Evolutionary conservation across 2,797 vertebrate genomes (phyloP).

Genomic region (Steatocranus sp.): DNA sequence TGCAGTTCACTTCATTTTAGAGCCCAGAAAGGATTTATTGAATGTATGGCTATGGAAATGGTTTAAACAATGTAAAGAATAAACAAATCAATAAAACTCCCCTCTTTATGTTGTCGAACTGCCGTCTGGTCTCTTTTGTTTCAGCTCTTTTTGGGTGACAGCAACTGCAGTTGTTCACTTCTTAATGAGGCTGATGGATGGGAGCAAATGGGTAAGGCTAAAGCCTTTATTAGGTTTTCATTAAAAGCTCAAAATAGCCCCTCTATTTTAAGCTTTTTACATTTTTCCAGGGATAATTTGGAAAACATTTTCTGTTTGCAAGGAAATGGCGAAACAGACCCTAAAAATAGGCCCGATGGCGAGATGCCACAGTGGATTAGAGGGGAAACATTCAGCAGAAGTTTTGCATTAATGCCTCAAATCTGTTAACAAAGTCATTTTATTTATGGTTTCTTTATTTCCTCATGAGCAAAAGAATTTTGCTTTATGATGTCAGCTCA

Average conservation of each 20-base stretch:
- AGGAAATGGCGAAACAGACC: not conserved
- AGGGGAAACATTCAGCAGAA: not conserved
- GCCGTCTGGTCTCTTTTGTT: not conserved
- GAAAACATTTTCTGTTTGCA: not conserved
- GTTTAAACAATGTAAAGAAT: constrained; percentile 42
- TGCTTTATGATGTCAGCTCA: not conserved
- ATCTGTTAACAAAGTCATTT: not conserved
- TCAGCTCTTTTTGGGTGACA: not conserved
- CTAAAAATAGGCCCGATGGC: not conserved
- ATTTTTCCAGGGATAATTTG: not conserved
- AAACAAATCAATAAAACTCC: constrained; percentile 63
- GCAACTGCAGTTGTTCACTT: not conserved
- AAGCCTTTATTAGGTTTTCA: not conserved
- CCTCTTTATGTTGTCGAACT: constrained; percentile 65
- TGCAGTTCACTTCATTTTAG: constrained; percentile 9
- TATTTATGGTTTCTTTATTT: not conserved
- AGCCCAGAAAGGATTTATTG: constrained; percentile 36
- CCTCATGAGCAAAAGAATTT: not conserved
- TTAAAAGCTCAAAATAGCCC: not conserved
- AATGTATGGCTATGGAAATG: constrained; percentile 58
- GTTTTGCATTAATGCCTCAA: not conserved
- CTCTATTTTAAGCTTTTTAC: not conserved
- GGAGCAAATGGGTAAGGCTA: not conserved
- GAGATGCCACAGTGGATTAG: not conserved
- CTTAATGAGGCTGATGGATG: not conserved